These are phyloP conservation scores for Andricus curvator DNA, from an alignment of 2,888 invertebrate species.

Conservation along the genomic window DNA sequence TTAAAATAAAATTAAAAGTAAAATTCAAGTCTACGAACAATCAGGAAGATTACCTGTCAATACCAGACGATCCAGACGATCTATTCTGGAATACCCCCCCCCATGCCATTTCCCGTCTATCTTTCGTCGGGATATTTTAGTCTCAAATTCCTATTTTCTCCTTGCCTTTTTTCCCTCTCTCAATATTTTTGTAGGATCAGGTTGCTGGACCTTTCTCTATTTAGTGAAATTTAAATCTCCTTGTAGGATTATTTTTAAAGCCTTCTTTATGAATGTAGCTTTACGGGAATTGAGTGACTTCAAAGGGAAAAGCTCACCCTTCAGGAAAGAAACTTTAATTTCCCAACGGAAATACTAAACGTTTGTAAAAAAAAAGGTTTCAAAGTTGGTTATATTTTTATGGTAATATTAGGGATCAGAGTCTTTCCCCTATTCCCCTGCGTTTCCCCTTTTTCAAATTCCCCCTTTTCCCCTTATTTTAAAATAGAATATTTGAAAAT, in stretches of 20 bases:
- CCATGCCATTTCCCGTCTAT: too few relatives aligned
- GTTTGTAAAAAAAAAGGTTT: not conserved
- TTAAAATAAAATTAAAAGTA: too few relatives aligned
- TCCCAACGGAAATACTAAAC: not conserved
- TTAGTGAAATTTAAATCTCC: conserved; percentile 5
- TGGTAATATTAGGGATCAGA: not conserved
- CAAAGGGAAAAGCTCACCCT: not conserved
- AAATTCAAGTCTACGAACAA: too few relatives aligned
- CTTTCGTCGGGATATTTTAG: too few relatives aligned
- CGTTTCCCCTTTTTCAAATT: too few relatives aligned
- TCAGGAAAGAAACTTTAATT: not conserved
- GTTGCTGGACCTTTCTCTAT: conserved; percentile 8
- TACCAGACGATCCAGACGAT: too few relatives aligned
- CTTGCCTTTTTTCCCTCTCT: not conserved
- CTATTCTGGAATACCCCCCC: too few relatives aligned
- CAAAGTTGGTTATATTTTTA: not conserved
- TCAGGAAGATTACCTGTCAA: too few relatives aligned
- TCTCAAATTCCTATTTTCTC: too few relatives aligned
- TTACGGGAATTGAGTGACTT: not conserved
- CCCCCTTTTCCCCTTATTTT: too few relatives aligned
- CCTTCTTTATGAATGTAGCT: conserved; percentile 25
- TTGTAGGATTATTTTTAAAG: conserved; percentile 29
- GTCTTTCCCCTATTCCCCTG: too few relatives aligned
- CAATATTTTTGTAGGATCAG: conserved; percentile 24
- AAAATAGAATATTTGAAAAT: too few relatives aligned